Percentiles rank a stretch among this genome's conserved stretches.
These are phyloP conservation scores for Dryobates pubescens DNA, from an alignment of 2,797 vertebrate genomes.

Conservation along the genomic window DNA sequence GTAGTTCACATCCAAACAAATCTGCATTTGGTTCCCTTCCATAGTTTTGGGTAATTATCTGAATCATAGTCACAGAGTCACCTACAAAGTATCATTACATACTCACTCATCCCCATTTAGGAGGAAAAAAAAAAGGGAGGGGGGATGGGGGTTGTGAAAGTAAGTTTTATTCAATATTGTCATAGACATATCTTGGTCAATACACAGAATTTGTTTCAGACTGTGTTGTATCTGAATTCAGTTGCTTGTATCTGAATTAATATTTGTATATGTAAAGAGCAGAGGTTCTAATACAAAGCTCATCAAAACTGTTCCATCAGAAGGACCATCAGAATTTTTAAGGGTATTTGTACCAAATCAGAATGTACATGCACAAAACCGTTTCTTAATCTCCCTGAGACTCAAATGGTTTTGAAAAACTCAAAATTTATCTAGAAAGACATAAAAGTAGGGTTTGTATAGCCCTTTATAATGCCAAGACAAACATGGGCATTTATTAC, in stretches of 20 bases:
- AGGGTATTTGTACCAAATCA: not conserved
- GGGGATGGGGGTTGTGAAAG: too few relatives aligned
- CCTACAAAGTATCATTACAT: too few relatives aligned
- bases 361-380: not conserved
- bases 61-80: too few relatives aligned
- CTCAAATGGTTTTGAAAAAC: too few relatives aligned
- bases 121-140: too few relatives aligned
- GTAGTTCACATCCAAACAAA: not conserved
- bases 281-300: not conserved
- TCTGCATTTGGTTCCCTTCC: too few relatives aligned
- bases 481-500: not conserved
- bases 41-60: too few relatives aligned
- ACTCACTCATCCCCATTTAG: too few relatives aligned
- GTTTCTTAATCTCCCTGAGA: not conserved
- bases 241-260: not conserved
- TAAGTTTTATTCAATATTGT: not conserved
- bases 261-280: not conserved
- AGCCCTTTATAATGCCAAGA: not conserved
- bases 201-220: not conserved
- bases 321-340: not conserved
- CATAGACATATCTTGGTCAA: not conserved
- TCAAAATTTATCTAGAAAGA: not conserved
- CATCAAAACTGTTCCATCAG: not conserved
- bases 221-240: too few relatives aligned
- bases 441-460: not conserved